Percentiles rank a stretch among this genome's conserved stretches.
These are phyloP conservation scores for Trinectes maculatus DNA, from an alignment of 2,113 vertebrate species.

Conservation along the genomic window DNA sequence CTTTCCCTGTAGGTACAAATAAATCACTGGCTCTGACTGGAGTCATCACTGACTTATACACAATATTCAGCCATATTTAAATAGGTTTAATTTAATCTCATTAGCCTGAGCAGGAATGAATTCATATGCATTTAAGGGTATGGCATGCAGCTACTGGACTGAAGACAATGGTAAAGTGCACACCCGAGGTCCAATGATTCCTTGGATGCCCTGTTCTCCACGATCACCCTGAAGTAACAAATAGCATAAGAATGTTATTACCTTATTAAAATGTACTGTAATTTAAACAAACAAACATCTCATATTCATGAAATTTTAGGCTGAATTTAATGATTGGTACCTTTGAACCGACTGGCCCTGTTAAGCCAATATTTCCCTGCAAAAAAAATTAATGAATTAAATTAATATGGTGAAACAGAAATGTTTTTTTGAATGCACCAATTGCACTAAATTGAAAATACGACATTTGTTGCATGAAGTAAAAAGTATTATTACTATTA, in stretches of 20 bases:
- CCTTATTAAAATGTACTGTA: too few relatives aligned
- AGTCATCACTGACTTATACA: constrained; percentile 39
- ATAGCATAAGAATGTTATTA: not conserved
- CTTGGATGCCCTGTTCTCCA: constrained; percentile 80
- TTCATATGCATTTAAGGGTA: constrained; percentile 18
- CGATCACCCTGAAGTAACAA: constrained; percentile 75
- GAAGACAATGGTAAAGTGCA: constrained; percentile 27
- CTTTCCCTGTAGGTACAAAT: constrained; percentile 82
- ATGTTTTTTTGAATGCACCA: not conserved
- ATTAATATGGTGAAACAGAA: constrained; percentile 15
- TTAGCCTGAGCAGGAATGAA: constrained; percentile 14
- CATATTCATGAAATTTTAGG: not conserved
- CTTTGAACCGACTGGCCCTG: constrained; percentile 84
- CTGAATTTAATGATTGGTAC: constrained; percentile 52
- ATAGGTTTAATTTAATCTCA: constrained; percentile 7
- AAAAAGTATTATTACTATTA: too few relatives aligned
- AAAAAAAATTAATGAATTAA: constrained; percentile 39
- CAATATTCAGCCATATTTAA: constrained; percentile 1
- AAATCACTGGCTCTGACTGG: constrained; percentile 10
- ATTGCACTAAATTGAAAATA: not conserved
- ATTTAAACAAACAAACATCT: not conserved
- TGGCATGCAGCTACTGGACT: constrained; percentile 26
- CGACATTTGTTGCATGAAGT: not conserved
- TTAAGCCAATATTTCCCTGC: constrained; percentile 83
- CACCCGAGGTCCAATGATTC: constrained; percentile 78